Evolutionary conservation across 2,888 invertebrate genomes (phyloP).

Genomic region (Spodoptera exigua): DNA sequence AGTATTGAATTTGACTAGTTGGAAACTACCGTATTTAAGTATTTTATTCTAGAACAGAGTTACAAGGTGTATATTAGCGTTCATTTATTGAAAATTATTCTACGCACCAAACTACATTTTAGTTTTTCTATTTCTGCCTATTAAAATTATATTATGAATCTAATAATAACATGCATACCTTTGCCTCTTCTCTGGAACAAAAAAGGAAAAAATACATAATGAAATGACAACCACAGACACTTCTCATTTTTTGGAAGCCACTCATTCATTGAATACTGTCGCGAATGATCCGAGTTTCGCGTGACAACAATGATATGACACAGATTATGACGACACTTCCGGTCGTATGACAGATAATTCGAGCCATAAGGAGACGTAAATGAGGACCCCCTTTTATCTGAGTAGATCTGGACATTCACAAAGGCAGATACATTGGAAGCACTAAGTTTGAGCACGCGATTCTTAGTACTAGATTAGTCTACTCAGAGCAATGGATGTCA

Average conservation of each 20-base stretch:
- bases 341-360: slow-evolving; percentile 47
- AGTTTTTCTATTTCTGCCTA: too few relatives aligned
- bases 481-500: not conserved
- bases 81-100: too few relatives aligned
- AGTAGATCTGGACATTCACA: slow-evolving; percentile 42
- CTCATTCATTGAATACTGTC: slow-evolving; percentile 23
- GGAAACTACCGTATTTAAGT: too few relatives aligned
- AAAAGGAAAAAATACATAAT: too few relatives aligned
- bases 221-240: too few relatives aligned
- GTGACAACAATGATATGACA: slow-evolving; percentile 55
- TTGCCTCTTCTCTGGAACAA: too few relatives aligned
- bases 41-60: too few relatives aligned
- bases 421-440: slow-evolving; percentile 10
- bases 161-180: too few relatives aligned
- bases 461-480: not conserved
- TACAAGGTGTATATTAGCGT: too few relatives aligned
- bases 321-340: slow-evolving; percentile 57
- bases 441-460: slow-evolving; percentile 15
- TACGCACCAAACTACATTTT: too few relatives aligned
- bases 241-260: slow-evolving; percentile 10
- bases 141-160: too few relatives aligned
- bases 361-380: slow-evolving; percentile 53
- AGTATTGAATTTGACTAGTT: too few relatives aligned
- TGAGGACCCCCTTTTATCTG: slow-evolving; percentile 50
- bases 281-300: slow-evolving; percentile 49